phyloP scores from a whole-genome alignment of 2,888 invertebrate genomes.

The Lasioglossum malachurum region DNA sequence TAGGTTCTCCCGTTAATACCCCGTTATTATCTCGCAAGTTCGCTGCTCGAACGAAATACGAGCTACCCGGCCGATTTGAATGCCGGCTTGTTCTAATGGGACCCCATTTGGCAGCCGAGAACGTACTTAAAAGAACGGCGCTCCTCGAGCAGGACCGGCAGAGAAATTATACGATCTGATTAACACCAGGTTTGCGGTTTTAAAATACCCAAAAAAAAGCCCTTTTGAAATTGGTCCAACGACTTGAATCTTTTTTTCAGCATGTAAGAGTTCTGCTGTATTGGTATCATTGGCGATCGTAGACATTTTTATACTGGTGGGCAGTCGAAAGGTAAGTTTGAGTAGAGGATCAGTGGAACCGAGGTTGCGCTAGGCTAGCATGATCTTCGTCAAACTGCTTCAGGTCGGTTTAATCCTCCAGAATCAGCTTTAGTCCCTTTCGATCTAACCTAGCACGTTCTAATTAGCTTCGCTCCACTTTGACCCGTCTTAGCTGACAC shows the following conservation, averaged over 20 bases:
- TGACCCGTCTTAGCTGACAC: not conserved
- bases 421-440: not conserved
- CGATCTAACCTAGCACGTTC: not conserved
- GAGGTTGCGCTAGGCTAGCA: not conserved
- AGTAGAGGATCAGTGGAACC: not conserved
- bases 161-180: not conserved
- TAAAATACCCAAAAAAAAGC: not conserved
- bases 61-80: not conserved
- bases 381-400: not conserved
- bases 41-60: slow-evolving; percentile 7
- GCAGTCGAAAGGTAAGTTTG: not conserved
- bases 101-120: not conserved
- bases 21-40: slow-evolving; percentile 48
- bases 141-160: not conserved
- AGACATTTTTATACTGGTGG: not conserved
- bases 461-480: not conserved
- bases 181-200: not conserved
- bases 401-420: not conserved
- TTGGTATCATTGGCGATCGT: not conserved
- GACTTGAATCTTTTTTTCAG: not conserved
- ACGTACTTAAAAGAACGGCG: not conserved
- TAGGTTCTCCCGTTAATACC: slow-evolving; percentile 37
- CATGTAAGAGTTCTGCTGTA: too few relatives aligned
- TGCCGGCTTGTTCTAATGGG: not conserved
- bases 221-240: not conserved